Evolutionary conservation across 2,888 invertebrate genomes (phyloP).

Genomic region (Caenorhabditis zanzibari): DNA sequence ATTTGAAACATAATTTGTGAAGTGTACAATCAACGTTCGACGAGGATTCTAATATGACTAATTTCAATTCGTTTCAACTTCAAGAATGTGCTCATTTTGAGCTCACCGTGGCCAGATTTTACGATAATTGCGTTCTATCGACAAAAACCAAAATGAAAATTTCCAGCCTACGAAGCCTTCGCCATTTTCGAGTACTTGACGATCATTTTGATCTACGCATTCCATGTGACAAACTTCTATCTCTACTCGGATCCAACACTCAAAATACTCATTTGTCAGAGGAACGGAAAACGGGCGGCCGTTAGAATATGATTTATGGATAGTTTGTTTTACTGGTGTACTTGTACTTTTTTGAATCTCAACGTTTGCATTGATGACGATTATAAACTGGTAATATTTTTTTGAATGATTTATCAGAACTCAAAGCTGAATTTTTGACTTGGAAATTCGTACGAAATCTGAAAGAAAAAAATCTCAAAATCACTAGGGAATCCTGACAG

Average conservation of each 20-base stretch:
- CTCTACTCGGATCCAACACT: constrained; percentile 48
- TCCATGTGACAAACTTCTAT: constrained; percentile 48
- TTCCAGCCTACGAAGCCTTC: constrained; percentile 65
- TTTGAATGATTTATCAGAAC: neutral
- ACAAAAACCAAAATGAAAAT: neutral
- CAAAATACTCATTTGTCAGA: constrained; percentile 46
- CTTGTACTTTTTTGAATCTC: constrained; percentile 4
- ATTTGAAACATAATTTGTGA: no score
- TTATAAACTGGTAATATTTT: neutral
- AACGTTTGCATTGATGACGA: neutral
- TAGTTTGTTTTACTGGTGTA: neutral
- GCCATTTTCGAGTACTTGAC: constrained; percentile 62
- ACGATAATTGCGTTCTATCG: neutral
- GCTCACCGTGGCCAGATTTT: no score
- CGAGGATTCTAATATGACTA: no score
- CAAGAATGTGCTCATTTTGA: no score
- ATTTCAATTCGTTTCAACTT: no score
- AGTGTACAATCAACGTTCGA: no score
- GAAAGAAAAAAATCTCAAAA: neutral
- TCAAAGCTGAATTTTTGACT: no score
- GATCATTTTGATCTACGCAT: constrained; percentile 50
- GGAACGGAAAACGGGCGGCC: constrained; percentile 33
- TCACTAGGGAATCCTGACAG: neutral
- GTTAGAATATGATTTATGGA: constrained; percentile 44
- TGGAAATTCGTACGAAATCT: no score